A percentile compares a stretch with the other conserved stretches of the same genome.
Evolutionary conservation across 1,140 invertebrate genomes (phyloP).

Genomic region (Magallana ariakensis): DNA sequence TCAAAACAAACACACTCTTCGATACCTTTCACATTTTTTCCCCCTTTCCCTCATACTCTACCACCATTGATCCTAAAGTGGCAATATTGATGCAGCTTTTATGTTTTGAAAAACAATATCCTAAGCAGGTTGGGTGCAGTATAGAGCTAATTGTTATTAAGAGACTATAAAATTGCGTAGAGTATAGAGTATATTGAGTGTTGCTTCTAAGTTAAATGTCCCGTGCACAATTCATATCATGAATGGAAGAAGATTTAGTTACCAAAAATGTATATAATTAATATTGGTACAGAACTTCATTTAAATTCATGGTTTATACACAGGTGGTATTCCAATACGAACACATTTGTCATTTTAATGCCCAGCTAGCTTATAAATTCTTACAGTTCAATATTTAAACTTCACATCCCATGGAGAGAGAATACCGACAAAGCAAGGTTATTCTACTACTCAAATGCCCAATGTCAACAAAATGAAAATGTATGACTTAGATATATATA

Average conservation of each 20-base stretch:
- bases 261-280: background rate
- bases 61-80: constrained; percentile 4
- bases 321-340: background rate
- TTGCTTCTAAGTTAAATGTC: constrained; percentile 27
- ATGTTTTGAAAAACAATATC: background rate
- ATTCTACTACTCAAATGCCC: too few species aligned
- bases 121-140: constrained; percentile 5
- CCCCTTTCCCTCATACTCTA: background rate
- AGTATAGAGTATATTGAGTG: background rate
- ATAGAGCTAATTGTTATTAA: constrained; percentile 13
- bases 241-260: constrained; percentile 8
- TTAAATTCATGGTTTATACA: constrained; percentile 28
- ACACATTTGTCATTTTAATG: too few species aligned
- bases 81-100: constrained; percentile 7
- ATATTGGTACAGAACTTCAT: background rate
- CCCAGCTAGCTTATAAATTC: too few species aligned
- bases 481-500: too few species aligned
- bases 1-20: constrained; percentile 34
- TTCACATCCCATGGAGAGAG: too few species aligned
- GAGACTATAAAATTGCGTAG: background rate
- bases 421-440: too few species aligned
- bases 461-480: too few species aligned
- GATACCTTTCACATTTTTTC: background rate
- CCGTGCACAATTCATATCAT: background rate
- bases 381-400: too few species aligned